These are phyloP conservation scores for Phrynocephalus vlangalii DNA, from an alignment of 2,797 vertebrate genomes.

Conservation along the genomic window DNA sequence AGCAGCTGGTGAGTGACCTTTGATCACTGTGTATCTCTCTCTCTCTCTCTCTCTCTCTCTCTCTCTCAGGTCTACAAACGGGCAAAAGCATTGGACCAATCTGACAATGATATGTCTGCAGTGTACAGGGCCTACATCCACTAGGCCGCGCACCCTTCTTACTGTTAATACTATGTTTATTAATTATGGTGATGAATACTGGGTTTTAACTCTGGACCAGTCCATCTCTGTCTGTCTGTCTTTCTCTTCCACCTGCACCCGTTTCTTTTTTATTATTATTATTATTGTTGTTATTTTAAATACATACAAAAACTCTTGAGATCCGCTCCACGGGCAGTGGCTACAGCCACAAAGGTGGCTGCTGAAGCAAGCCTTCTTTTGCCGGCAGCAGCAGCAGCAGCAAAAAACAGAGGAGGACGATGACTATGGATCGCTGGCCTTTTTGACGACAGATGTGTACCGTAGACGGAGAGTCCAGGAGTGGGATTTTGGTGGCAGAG, in stretches of 20 bases:
- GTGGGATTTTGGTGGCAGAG: constrained; percentile 52
- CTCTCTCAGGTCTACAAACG: constrained; percentile 93
- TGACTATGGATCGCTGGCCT: constrained; percentile 46
- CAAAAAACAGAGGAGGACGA: constrained; percentile 51
- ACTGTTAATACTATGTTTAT: constrained; percentile 75
- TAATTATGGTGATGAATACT: constrained; percentile 78
- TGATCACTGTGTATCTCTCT: constrained; percentile 51
- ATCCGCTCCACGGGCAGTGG: constrained; percentile 77
- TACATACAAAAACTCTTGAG: constrained; percentile 81
- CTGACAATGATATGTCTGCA: constrained; percentile 98
- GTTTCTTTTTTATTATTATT: constrained; percentile 58
- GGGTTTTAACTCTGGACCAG: constrained; percentile 87
- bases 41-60: constrained; percentile 50
- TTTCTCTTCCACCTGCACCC: background rate
- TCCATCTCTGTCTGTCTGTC: constrained; percentile 81
- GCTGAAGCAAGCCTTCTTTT: constrained; percentile 71
- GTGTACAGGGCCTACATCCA: constrained; percentile 99
- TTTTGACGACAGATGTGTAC: constrained; percentile 68
- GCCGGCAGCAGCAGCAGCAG: constrained; percentile 60
- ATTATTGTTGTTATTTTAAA: too few species aligned
- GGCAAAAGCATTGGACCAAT: constrained; percentile 99
- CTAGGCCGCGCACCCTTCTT: constrained; percentile 80
- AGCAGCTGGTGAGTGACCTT: constrained; percentile 39
- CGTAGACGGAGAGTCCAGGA: constrained; percentile 68
- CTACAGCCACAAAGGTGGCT: constrained; percentile 72